Conservation (phyloP, 2,113 vertebrate genomes). For the Ameiurus melas region DNA sequence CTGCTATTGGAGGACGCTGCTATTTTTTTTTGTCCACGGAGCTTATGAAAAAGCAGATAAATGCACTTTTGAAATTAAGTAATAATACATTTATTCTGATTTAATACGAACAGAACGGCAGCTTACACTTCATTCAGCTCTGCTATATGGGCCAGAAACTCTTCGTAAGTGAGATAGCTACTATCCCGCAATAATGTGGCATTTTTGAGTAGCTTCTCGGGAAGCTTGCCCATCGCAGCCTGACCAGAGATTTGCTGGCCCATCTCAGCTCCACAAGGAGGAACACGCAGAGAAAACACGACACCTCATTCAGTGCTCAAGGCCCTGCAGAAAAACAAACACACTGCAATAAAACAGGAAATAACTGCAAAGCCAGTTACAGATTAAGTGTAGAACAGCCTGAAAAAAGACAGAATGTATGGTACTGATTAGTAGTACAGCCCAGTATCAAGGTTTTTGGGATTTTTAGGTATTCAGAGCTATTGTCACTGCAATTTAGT, state of each 20-base stretch:
- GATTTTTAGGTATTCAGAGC: neutral
- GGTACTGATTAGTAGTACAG: neutral
- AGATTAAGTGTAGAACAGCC: neutral
- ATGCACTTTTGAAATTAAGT: neutral
- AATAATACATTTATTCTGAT: neutral
- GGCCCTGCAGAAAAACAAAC: slow-evolving; percentile 62
- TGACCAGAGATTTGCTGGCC: slow-evolving; percentile 95
- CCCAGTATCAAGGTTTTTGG: neutral
- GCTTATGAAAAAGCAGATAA: neutral
- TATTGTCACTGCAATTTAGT: neutral
- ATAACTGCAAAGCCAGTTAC: neutral
- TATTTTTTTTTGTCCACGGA: neutral
- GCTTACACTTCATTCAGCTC: slow-evolving; percentile 98
- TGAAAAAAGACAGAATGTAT: neutral
- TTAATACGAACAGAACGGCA: neutral
- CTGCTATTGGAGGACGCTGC: neutral
- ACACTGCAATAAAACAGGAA: neutral
- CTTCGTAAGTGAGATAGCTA: slow-evolving; percentile 92
- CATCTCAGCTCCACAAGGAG: slow-evolving; percentile 74
- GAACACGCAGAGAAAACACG: slow-evolving; percentile 59
- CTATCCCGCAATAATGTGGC: slow-evolving; percentile 87
- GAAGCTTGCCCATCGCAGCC: slow-evolving; percentile 84
- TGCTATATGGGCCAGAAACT: slow-evolving; percentile 94
- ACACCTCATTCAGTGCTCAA: slow-evolving; percentile 72
- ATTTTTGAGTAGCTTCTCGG: slow-evolving; percentile 94